These are phyloP conservation scores for Sciurus carolinensis DNA, from an alignment of 2,797 vertebrate species.

Conservation along the genomic window DNA sequence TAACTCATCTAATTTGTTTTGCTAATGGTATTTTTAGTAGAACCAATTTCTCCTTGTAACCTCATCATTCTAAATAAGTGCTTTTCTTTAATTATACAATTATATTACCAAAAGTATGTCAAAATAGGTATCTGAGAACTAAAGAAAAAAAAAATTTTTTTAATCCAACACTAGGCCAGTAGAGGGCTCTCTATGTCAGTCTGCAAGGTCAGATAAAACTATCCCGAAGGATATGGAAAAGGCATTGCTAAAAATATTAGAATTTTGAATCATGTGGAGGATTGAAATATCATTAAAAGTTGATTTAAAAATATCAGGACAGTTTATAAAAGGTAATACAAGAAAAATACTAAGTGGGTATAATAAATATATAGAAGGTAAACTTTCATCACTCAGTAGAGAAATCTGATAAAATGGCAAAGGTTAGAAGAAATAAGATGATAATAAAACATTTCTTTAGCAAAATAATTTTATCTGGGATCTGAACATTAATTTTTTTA, in stretches of 20 bases:
- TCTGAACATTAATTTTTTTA: slow-evolving; percentile 41
- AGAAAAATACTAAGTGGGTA: slow-evolving; percentile 9
- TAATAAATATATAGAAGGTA: not conserved
- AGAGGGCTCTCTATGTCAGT: slow-evolving; percentile 77
- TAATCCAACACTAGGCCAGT: slow-evolving; percentile 54
- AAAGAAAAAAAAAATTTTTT: slow-evolving; percentile 10
- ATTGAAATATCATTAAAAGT: slow-evolving; percentile 48
- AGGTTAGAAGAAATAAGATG: not conserved
- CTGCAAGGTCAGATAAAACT: not conserved
- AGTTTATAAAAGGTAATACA: not conserved
- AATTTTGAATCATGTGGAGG: not conserved
- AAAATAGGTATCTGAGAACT: not conserved
- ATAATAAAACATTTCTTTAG: not conserved
- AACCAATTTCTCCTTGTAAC: slow-evolving; percentile 38
- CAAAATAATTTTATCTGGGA: not conserved
- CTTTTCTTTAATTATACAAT: slow-evolving; percentile 55
- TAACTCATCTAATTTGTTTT: slow-evolving; percentile 29
- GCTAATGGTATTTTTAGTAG: slow-evolving; percentile 38
- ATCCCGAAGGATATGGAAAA: not conserved
- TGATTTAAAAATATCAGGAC: not conserved
- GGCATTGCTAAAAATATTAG: not conserved
- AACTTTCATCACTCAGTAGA: not conserved
- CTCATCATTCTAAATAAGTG: slow-evolving; percentile 19
- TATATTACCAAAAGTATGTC: not conserved
- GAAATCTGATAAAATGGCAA: slow-evolving; percentile 9